Conservation (phyloP, 2,888 invertebrate species). For the Lymantria monacha region DNA sequence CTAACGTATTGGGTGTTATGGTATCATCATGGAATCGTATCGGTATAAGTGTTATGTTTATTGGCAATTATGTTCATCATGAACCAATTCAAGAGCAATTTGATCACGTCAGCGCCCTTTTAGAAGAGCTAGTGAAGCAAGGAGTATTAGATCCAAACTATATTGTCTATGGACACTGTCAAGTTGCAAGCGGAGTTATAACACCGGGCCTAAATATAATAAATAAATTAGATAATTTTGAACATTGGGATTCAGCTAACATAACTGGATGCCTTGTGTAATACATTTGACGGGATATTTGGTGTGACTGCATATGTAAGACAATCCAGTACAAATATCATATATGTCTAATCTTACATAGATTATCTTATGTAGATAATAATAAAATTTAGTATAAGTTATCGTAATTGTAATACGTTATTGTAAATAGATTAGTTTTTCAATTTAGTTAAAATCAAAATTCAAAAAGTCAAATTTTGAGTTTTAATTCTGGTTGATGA, state of each 20-base stretch:
- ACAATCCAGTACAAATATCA: too few relatives aligned
- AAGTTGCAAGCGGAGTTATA: slow-evolving; percentile 42
- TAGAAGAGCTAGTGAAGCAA: slow-evolving; percentile 46
- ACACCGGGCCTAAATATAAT: slow-evolving; percentile 56
- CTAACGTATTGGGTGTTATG: slow-evolving; percentile 59
- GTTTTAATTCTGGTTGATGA: too few relatives aligned
- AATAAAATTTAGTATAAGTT: too few relatives aligned
- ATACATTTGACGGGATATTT: too few relatives aligned
- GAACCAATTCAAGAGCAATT: slow-evolving; percentile 45
- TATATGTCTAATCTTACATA: too few relatives aligned
- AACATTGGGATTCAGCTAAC: slow-evolving; percentile 52
- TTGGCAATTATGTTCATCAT: slow-evolving; percentile 56
- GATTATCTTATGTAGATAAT: too few relatives aligned
- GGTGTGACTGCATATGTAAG: too few relatives aligned
- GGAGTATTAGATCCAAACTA: slow-evolving; percentile 48
- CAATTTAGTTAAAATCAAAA: too few relatives aligned
- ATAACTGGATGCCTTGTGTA: slow-evolving; percentile 30
- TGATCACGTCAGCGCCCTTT: slow-evolving; percentile 47
- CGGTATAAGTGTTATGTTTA: slow-evolving; percentile 60
- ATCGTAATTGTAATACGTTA: too few relatives aligned
- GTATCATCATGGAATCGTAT: slow-evolving; percentile 48
- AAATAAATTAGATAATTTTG: slow-evolving; percentile 38
- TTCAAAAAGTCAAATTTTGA: too few relatives aligned
- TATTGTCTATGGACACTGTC: slow-evolving; percentile 55
- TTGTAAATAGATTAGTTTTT: too few relatives aligned